A percentile compares a stretch with the other conserved stretches of the same genome.
Conservation (phyloP, 2,888 invertebrate species). For the Drosophila monieri region DNA sequence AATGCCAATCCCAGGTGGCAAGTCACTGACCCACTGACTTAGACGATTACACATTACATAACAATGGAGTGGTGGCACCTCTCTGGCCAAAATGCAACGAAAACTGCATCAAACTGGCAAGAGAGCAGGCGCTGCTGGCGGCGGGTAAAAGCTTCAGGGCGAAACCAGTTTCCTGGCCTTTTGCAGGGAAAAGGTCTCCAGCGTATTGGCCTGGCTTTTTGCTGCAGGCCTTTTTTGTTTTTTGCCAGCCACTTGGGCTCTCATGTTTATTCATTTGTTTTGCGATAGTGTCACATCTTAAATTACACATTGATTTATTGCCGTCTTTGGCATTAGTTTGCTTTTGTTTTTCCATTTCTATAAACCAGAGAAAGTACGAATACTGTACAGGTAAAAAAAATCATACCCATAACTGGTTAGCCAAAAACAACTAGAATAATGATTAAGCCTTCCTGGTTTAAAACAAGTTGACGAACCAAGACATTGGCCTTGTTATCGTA, state of each 20-base stretch:
- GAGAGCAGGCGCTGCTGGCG: conserved; percentile 1
- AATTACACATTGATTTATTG: conserved; percentile 30
- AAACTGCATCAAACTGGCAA: conserved; percentile 52
- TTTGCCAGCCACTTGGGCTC: conserved; percentile 20
- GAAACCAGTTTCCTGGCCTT: conserved; percentile 65
- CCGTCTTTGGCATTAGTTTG: background rate
- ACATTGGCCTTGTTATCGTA: conserved; percentile 35
- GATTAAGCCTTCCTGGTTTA: conserved; percentile 21
- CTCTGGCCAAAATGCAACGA: conserved; percentile 53
- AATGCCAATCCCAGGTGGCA: conserved; percentile 18
- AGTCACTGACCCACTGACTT: conserved; percentile 78
- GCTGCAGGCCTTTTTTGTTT: conserved; percentile 16
- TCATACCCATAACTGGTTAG: conserved; percentile 1
- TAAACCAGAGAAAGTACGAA: conserved; percentile 5
- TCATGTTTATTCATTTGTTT: conserved; percentile 13
- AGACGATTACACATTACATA: conserved; percentile 57
- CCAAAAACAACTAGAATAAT: background rate
- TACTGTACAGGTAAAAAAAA: background rate
- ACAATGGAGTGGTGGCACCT: conserved; percentile 40
- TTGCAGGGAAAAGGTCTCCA: conserved; percentile 47
- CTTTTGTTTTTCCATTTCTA: background rate
- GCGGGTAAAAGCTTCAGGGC: conserved; percentile 15
- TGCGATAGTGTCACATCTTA: conserved; percentile 12
- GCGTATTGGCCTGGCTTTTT: conserved; percentile 28
- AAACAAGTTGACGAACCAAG: conserved; percentile 31